Evolutionary conservation across 2,888 invertebrate genomes (phyloP).

Genomic region (Chloroclysta siterata): DNA sequence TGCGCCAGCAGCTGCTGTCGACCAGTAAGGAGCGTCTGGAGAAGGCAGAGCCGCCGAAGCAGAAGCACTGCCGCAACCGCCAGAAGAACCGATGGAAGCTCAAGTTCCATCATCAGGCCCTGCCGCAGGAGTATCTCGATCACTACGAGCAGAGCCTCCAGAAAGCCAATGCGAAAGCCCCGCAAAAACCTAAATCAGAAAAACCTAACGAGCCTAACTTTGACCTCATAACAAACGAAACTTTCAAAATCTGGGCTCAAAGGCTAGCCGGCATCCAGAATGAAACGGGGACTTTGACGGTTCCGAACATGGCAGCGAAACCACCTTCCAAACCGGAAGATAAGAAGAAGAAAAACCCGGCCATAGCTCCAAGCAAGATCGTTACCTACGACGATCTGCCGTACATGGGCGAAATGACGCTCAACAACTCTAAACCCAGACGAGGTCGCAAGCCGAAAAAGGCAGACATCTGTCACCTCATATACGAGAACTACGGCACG

Average conservation of each 20-base stretch:
- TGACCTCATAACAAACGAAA: constrained; percentile 84
- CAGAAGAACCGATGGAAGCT: constrained; percentile 89
- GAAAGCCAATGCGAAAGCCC: constrained; percentile 72
- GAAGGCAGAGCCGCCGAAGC: constrained; percentile 64
- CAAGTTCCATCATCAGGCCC: constrained; percentile 92
- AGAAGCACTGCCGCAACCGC: constrained; percentile 74
- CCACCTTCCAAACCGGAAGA: constrained; percentile 60
- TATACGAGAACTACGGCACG: constrained; percentile 96
- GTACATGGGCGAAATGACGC: constrained; percentile 96
- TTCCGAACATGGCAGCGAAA: constrained; percentile 56
- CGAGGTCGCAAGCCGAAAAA: constrained; percentile 96
- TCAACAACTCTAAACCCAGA: constrained; percentile 94
- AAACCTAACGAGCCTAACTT: constrained; percentile 72
- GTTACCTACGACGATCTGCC: constrained; percentile 93
- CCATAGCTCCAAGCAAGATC: constrained; percentile 76
- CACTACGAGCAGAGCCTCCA: constrained; percentile 91
- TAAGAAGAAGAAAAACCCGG: constrained; percentile 69
- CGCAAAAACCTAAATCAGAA: constrained; percentile 59
- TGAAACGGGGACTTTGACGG: constrained; percentile 70
- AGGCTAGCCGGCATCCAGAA: constrained; percentile 90
- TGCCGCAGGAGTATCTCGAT: constrained; percentile 91
- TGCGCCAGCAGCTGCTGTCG: constrained; percentile 75
- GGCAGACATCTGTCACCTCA: constrained; percentile 95
- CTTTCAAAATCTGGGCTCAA: constrained; percentile 90
- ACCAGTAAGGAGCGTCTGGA: constrained; percentile 73